Percentiles rank a stretch among this genome's conserved stretches.
Evolutionary conservation across 2,888 invertebrate species (phyloP).

Genomic region (Aleiodes alternator): DNA sequence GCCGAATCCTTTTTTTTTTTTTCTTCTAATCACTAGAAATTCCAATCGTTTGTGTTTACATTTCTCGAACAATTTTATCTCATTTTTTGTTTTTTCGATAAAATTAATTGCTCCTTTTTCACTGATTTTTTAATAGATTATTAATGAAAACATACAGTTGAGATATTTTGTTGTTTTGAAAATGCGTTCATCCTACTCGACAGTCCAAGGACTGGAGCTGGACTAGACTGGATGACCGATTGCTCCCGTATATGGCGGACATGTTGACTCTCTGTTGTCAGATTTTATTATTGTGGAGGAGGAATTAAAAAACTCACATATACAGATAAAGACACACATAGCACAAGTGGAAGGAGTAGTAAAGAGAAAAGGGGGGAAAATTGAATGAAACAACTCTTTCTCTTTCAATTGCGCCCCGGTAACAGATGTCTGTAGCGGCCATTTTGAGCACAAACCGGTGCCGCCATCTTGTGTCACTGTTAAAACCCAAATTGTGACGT

Average conservation of each 20-base stretch:
- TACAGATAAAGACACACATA: no score
- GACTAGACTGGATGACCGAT: slow-evolving; percentile 43
- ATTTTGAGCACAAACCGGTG: background rate
- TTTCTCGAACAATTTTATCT: background rate
- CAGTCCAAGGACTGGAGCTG: slow-evolving; percentile 31
- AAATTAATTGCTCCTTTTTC: background rate
- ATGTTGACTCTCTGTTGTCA: slow-evolving; percentile 42
- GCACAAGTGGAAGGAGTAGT: background rate
- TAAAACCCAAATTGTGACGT: background rate
- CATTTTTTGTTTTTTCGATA: no score
- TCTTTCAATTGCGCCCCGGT: no score
- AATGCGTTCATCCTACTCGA: slow-evolving; percentile 4
- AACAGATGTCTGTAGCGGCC: background rate
- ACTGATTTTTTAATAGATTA: background rate
- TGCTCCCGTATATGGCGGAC: slow-evolving; percentile 51
- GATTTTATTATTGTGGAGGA: slow-evolving; percentile 33
- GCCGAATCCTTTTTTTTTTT: no score
- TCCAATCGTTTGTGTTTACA: slow-evolving; percentile 7
- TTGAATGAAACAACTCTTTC: no score
- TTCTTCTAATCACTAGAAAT: no score
- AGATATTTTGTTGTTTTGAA: background rate
- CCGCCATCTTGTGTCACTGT: slow-evolving; percentile 5
- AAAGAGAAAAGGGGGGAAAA: background rate
- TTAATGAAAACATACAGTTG: slow-evolving; percentile 12
- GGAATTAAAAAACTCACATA: background rate